These are phyloP conservation scores for Microtus ochrogaster DNA, from an alignment of 2,113 vertebrate genomes.

Conservation along the genomic window DNA sequence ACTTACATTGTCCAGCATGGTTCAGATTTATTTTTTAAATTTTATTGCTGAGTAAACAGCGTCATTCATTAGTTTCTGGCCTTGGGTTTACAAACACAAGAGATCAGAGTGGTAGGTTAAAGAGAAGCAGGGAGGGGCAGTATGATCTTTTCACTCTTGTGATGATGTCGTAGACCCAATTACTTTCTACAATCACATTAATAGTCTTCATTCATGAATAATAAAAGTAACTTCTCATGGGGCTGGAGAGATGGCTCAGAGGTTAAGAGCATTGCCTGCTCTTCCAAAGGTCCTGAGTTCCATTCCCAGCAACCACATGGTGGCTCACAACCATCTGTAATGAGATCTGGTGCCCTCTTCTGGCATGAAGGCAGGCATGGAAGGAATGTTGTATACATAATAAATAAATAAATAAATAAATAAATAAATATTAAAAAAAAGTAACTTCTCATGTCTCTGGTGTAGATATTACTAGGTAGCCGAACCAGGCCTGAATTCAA, in stretches of 20 bases:
- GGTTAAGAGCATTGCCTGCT: too few relatives aligned
- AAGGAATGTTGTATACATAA: too few relatives aligned
- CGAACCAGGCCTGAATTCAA: slow-evolving; percentile 49
- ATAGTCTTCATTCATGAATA: background rate
- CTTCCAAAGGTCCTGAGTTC: too few relatives aligned
- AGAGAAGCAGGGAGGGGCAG: background rate
- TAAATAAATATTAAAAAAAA: too few relatives aligned
- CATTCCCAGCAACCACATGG: too few relatives aligned
- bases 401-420: too few relatives aligned
- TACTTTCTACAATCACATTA: slow-evolving; percentile 7
- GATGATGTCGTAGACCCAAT: background rate
- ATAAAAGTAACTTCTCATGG: slow-evolving; percentile 47
- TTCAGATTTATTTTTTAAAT: background rate
- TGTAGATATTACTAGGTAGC: slow-evolving; percentile 39
- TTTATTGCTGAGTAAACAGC: background rate
- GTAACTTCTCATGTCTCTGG: slow-evolving; percentile 38
- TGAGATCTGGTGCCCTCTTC: too few relatives aligned
- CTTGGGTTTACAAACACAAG: slow-evolving; percentile 38
- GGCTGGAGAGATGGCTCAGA: too few relatives aligned
- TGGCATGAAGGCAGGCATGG: too few relatives aligned
- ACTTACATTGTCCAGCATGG: slow-evolving; percentile 29
- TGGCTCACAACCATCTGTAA: too few relatives aligned
- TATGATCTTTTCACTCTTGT: background rate
- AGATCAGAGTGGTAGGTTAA: background rate
- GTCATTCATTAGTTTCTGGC: slow-evolving; percentile 34